Base-by-base conservation (phyloP, 2,888 invertebrate genomes). In the Leptothorax acervorum region DNA sequence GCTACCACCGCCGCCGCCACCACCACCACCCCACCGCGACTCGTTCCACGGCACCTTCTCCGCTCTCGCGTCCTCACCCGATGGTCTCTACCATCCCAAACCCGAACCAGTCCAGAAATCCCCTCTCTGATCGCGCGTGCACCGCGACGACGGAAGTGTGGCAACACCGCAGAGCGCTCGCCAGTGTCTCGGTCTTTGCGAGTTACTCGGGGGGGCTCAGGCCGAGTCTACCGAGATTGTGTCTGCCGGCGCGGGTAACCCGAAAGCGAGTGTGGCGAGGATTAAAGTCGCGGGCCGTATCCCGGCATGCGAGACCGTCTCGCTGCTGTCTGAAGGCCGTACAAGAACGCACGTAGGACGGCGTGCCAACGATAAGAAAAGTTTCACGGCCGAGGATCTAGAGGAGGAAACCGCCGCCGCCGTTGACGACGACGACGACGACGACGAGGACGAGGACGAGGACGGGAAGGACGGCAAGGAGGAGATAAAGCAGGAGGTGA, bases 171-270 rank as follows among this genome's bases (percentile, higher is more conserved):
- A 91, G 70, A 78, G 89, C 92, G 78, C 83, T 90, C 92, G 91
- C 91, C 91, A 91, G 92, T 93, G 94, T 93, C 94, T 93, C 93
- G 93, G 93, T 92, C 93, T 93, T 93, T 92, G 93, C 93, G 92
- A 93, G 92, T 93, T 92, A 93, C 92, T 91, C 93, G 93, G 92
- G 93, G 92, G 91, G 92, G 90, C 91, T 92, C 93, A 93, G 92
- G 93, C 93, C 93, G 94, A 93, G 94, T 94, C 93, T 94, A 93
- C 93, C 94, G 94, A 93, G 93, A 94, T 94, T 94, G 92, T 94
- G 93, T 93, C 90, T 89, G 93, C 93, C 93, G 94, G 93, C 92
- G 92, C 93, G 93, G 92, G 90, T 91, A 92, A 87, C 90, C 92
- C 92, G 92, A 92, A 92, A 93, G 93, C 92, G 92, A 92, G 91